Base-by-base conservation (phyloP, 2,888 invertebrate genomes). In the Labia minor region DNA sequence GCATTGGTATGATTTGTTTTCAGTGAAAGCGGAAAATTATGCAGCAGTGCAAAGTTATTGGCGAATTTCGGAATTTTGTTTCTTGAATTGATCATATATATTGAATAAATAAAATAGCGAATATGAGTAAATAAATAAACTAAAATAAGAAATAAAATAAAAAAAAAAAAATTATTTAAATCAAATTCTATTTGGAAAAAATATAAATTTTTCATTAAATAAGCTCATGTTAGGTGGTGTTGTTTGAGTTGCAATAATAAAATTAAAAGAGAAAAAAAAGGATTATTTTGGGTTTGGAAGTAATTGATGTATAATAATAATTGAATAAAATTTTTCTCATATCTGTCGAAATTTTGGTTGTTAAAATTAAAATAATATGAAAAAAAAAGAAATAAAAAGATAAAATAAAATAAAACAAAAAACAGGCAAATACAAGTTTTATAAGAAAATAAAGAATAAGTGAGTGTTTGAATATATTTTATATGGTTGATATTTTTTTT, bases 131-230 rank as follows among this genome's bases (percentile, higher is more conserved):
- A 20, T 26, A 10, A 62, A 62, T 33, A 33, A 69, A 70, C 70
- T 63, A 68, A 69, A 71, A 64, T 67, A 68, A 71, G 68, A 69
- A 63, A 65, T 69, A 67, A 69, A 68, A 67, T 69, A 69, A 70
- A 70, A 71, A 69, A 67, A 69, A 68, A 65, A 19, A 69, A 66
- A 67, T 67, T 67, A 62, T 70, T 61, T 65, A 68, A 63, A 67
- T 68, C 68, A 69, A 70, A 68, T 37, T 19, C 21, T 61, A 69
- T 68, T 69, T 67, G 37, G 63, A 67, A 69, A 68, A 65, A 69
- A 68, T 68, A 26, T 26, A 26, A 6, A 69, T 69, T 67, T 69
- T 65, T 65, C 19, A 19, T 26, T n/a, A 19, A 26, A 20, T 18
- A 61, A 18, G 19, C 19, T 18, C 19, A 65, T 78, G 67, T 65